Conservation (phyloP, 2,113 vertebrate species). For the Ceyx melanurus region DNA sequence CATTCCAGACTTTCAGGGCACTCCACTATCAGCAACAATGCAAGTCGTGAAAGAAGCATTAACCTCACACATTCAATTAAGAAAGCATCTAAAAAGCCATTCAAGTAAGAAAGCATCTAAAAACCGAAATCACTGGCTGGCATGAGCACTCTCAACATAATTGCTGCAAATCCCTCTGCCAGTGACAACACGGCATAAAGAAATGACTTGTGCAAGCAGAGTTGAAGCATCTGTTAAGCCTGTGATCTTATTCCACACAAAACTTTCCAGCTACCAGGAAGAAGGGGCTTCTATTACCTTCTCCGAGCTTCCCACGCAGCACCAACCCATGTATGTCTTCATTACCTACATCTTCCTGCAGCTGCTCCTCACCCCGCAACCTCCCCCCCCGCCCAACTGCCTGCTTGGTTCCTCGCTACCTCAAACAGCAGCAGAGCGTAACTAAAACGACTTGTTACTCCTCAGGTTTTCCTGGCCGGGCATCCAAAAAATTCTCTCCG, state of each 20-base stretch:
- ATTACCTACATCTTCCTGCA: neutral
- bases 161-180: neutral
- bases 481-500: slow-evolving; percentile 20
- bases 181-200: neutral
- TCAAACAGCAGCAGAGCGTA: neutral
- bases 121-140: neutral
- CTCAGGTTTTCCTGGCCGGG: neutral
- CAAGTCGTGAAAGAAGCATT: neutral
- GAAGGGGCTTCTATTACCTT: neutral
- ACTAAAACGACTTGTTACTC: neutral
- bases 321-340: neutral
- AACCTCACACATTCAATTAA: neutral
- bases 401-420: neutral
- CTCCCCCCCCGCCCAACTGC: neutral
- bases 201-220: neutral
- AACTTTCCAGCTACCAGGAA: slow-evolving; percentile 18
- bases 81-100: neutral
- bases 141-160: neutral
- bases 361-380: neutral
- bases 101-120: neutral
- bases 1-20: neutral
- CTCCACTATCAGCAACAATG: neutral
- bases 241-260: slow-evolving; percentile 8
- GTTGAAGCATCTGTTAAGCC: neutral
- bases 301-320: neutral